These are phyloP conservation scores for Poecile atricapillus DNA, from an alignment of 2,113 vertebrate genomes.

Conservation along the genomic window DNA sequence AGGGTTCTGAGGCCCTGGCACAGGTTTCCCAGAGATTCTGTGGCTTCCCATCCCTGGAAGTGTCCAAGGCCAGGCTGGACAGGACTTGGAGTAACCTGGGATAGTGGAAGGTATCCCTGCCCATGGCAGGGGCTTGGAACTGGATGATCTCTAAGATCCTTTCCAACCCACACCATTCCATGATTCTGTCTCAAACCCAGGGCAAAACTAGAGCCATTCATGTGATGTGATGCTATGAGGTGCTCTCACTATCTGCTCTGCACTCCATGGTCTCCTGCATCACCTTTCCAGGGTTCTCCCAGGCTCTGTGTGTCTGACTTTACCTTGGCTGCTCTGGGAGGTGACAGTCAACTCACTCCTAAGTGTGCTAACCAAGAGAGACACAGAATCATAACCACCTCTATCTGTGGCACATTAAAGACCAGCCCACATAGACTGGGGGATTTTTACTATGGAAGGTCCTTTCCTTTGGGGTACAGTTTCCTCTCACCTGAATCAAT, in stretches of 20 bases:
- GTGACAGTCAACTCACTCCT: neutral
- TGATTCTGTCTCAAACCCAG: neutral
- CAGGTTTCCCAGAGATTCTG: neutral
- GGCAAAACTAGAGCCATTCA: neutral
- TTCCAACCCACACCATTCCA: neutral
- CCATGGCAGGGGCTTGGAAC: neutral
- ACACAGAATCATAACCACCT: neutral
- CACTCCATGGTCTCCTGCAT: neutral
- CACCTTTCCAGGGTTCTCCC: neutral
- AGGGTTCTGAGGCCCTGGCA: neutral
- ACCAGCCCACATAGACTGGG: neutral
- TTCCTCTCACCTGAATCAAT: constrained; percentile 29
- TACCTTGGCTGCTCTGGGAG: neutral
- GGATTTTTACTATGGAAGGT: neutral
- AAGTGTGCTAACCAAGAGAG: neutral
- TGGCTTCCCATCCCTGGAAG: neutral
- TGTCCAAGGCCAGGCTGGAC: accelerated
- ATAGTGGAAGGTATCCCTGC: neutral
- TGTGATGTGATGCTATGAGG: neutral
- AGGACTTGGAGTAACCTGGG: neutral
- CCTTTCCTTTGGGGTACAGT: neutral
- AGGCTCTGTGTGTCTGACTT: neutral
- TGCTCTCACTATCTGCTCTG: neutral
- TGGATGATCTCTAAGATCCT: neutral
- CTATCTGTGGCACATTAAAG: neutral